Evolutionary conservation across 2,113 vertebrate genomes (phyloP).

Genomic region (Callopanchax toddi): DNA sequence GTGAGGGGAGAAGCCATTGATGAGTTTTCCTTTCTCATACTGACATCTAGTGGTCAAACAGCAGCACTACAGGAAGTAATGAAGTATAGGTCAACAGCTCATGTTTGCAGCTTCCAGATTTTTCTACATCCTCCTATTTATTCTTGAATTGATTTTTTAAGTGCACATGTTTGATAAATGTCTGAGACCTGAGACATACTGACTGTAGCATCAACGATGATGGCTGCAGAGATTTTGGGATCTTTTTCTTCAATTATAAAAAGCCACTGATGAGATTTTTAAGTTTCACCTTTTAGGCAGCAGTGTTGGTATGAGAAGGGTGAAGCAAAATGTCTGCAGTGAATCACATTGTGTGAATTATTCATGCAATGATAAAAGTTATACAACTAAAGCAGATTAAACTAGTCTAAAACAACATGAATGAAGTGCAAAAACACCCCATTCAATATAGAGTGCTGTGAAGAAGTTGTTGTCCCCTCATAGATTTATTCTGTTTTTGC

Average conservation of each 20-base stretch:
- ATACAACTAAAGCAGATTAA: neutral
- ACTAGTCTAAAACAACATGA: no score
- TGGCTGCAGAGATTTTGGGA: no score
- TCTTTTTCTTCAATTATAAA: no score
- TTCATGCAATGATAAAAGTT: neutral
- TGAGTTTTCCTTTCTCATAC: neutral
- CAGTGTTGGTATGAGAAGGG: neutral
- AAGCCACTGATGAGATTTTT: neutral
- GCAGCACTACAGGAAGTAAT: constrained; percentile 3
- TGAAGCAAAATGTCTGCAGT: neutral
- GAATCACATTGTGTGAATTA: neutral
- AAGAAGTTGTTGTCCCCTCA: no score
- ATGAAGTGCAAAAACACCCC: no score
- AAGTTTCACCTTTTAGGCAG: neutral
- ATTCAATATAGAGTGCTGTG: no score
- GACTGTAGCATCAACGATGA: no score
- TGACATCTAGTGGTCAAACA: constrained; percentile 60
- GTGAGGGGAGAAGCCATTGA: neutral
- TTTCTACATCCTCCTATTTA: neutral
- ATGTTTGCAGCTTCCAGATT: constrained; percentile 5
- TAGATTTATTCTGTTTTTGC: no score
- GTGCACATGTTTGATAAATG: neutral
- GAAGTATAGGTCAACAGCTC: neutral
- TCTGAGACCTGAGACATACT: neutral
- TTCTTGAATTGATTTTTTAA: neutral